Evolutionary conservation across 2,797 vertebrate species (phyloP), one percentile per base, ranked within the genome.

Genomic region (Bufotes viridis): DNA sequence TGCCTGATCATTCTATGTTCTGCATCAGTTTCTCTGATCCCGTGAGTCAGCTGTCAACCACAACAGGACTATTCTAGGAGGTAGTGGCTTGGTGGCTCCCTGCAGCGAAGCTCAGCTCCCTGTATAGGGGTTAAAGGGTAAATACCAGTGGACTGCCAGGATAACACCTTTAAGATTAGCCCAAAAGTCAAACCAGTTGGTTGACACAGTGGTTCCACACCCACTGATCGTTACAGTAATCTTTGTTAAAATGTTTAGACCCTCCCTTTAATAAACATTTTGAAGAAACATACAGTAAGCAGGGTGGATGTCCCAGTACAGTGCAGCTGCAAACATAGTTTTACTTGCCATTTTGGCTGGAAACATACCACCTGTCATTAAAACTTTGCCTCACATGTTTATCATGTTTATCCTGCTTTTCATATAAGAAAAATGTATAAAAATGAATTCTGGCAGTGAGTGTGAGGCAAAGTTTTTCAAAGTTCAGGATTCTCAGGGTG

Each of bases 401-500:
- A n/a, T n/a, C n/a, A n/a, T 90, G 18, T 90, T 90, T 86, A 84
- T 63, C 85, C 67, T 85, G 75, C 63, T 87, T 90, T 91, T 92
- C 67, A 79, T 90, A 91, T 69, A 86, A 92, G 89, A 78, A 89
- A 69, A 79, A 57, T 88, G 88, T 90, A 82, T 90, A 70, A 90
- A 90, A 91, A 90, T 89, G 90, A 91, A 34, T 87, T 80, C 90
- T 92, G 90, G 90, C 91, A 90, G 81, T 75, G 81, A 81, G 76
- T 74, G 49, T 82, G 88, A 90, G 91, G 67, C 88, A 81, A 92
- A 91, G 91, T 92, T 92, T 92, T 92, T 91, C 90, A 88, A 90
- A 91, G 34, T 51, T 57, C 78, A 79, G 76, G 90, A 90, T 94
- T 93, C 93, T 94, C 92, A 91, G 92, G 92, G 92, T 91, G 90